These are phyloP conservation scores for Setipinna tenuifilis DNA, from an alignment of 2,797 vertebrate genomes.

Conservation along the genomic window DNA sequence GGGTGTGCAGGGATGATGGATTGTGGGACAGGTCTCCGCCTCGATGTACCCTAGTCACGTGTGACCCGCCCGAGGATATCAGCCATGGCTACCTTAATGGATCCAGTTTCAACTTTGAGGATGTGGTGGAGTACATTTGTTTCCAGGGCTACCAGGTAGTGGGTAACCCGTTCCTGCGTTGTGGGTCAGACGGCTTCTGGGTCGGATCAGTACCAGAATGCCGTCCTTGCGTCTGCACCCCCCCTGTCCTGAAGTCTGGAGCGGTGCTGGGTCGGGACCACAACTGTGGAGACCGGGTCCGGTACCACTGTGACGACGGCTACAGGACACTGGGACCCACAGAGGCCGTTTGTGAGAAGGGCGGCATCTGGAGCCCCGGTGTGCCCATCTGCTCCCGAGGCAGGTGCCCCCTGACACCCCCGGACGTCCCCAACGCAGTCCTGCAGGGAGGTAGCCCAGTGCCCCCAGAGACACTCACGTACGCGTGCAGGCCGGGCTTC, in stretches of 20 bases:
- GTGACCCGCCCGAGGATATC: constrained; percentile 90
- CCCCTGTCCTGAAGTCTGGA: constrained; percentile 81
- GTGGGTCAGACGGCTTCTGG: constrained; percentile 87
- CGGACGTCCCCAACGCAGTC: constrained; percentile 81
- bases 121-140: constrained; percentile 86
- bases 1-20: constrained; percentile 82
- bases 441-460: constrained; percentile 77
- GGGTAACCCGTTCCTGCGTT: constrained; percentile 82
- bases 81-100: constrained; percentile 89
- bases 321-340: constrained; percentile 85
- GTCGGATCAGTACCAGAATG: constrained; percentile 84
- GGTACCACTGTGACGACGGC: constrained; percentile 84
- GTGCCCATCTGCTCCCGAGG: constrained; percentile 84
- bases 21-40: constrained; percentile 86
- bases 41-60: constrained; percentile 79
- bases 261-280: constrained; percentile 73
- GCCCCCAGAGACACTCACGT: constrained; percentile 81
- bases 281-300: constrained; percentile 79
- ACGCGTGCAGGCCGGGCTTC: constrained; percentile 87
- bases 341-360: constrained; percentile 82
- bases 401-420: constrained; percentile 84
- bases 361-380: constrained; percentile 86
- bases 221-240: constrained; percentile 79
- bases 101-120: constrained; percentile 84
- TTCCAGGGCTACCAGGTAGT: constrained; percentile 86